These are phyloP conservation scores for Drosophila repleta DNA, from an alignment of 1,140 invertebrate species.

Conservation along the genomic window DNA sequence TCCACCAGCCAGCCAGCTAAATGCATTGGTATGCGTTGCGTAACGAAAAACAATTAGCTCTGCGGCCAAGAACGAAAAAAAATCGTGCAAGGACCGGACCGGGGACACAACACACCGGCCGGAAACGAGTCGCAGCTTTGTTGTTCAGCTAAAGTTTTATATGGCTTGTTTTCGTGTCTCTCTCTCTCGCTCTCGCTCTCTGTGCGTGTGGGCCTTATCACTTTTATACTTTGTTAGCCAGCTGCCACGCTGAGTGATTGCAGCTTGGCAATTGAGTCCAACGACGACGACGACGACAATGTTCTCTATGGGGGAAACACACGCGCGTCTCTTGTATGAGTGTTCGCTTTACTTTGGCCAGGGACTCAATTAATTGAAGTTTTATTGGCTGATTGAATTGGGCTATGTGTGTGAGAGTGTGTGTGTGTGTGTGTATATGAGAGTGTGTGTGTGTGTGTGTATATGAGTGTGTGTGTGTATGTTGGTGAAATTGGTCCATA, in stretches of 20 bases:
- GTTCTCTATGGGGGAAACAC: constrained; percentile 14
- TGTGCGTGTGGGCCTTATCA: constrained; percentile 56
- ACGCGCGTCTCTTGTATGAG: constrained; percentile 40
- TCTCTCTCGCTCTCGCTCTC: background rate
- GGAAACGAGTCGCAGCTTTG: constrained; percentile 23
- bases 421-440: background rate
- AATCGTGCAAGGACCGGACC: constrained; percentile 34
- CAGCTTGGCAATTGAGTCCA: constrained; percentile 39
- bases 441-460: background rate
- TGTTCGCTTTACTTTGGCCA: constrained; percentile 56
- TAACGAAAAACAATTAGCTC: constrained; percentile 79
- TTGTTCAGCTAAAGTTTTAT: constrained; percentile 60
- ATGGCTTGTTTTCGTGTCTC: constrained; percentile 55
- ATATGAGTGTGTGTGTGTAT: background rate
- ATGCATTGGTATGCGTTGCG: constrained; percentile 80
- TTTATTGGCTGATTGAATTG: constrained; percentile 63
- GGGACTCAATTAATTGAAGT: constrained; percentile 74
- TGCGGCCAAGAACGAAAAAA: constrained; percentile 62
- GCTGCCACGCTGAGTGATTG: constrained; percentile 49
- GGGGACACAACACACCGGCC: constrained; percentile 23
- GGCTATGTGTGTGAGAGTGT: background rate
- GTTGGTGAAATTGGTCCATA: constrained; percentile 2
- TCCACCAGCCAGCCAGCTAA: constrained; percentile 38
- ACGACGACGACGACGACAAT: constrained; percentile 45
- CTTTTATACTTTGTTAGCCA: constrained; percentile 62